phyloP scores from a whole-genome alignment of 2,888 invertebrate genomes.

The Dasypolia templi region DNA sequence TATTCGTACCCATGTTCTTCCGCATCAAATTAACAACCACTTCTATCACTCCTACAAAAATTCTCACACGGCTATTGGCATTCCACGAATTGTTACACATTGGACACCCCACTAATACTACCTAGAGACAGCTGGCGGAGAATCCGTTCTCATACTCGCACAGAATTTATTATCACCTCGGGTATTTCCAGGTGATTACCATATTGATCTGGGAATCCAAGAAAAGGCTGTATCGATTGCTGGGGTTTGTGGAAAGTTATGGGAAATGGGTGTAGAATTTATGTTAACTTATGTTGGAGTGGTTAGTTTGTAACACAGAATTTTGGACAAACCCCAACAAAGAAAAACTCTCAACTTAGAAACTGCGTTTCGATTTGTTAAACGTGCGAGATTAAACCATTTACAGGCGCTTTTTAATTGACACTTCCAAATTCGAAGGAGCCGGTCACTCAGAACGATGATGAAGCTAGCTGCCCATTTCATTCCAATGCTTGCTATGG shows the following conservation, averaged over 20 bases:
- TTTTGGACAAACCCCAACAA: too few species aligned
- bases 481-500: too few species aligned
- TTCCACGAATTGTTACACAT: slow-evolving; percentile 24
- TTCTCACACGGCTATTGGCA: slow-evolving; percentile 27
- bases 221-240: slow-evolving; percentile 31
- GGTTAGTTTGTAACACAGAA: too few species aligned
- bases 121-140: slow-evolving; percentile 38
- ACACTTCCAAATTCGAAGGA: too few species aligned
- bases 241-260: not conserved
- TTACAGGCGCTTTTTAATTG: too few species aligned
- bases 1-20: not conserved
- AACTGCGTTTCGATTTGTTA: too few species aligned
- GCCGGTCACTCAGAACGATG: too few species aligned
- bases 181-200: slow-evolving; percentile 60
- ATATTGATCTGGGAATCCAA: slow-evolving; percentile 57
- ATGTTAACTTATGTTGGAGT: too few species aligned
- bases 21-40: not conserved
- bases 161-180: slow-evolving; percentile 57
- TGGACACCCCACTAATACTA: slow-evolving; percentile 49
- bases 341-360: too few species aligned
- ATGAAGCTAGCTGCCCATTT: too few species aligned
- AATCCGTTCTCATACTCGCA: slow-evolving; percentile 39
- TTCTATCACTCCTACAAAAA: not conserved
- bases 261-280: not conserved
- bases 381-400: too few species aligned